These are phyloP conservation scores for Athetis lepigone DNA, from an alignment of 2,888 invertebrate genomes.

Conservation along the genomic window DNA sequence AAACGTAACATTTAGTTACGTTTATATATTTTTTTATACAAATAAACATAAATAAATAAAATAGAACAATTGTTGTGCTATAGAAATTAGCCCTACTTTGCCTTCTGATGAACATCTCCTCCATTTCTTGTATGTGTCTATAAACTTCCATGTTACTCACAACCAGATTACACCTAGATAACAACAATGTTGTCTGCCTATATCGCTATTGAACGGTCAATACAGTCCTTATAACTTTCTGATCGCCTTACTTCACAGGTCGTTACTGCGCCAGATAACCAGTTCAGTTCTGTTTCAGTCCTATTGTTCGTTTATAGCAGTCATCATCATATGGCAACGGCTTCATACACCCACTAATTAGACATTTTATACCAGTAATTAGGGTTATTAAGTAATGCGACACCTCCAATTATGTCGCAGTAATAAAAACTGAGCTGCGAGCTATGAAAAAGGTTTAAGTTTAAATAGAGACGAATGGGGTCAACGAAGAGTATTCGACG, in stretches of 20 bases:
- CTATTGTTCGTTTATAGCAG: background rate
- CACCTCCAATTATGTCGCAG: constrained; percentile 43
- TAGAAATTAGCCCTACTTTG: no score
- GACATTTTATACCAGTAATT: constrained; percentile 34
- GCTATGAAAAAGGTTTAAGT: constrained; percentile 50
- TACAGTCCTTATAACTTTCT: background rate
- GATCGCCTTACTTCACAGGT: background rate
- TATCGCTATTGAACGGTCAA: no score
- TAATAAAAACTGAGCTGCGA: constrained; percentile 48
- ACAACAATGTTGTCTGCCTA: no score
- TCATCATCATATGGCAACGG: constrained; percentile 4
- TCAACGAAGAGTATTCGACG: constrained; percentile 50
- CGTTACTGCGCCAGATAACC: background rate
- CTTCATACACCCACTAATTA: constrained; percentile 21
- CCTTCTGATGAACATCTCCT: no score
- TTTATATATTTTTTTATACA: no score
- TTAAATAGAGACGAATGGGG: constrained; percentile 56
- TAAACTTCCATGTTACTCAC: no score
- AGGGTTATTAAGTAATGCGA: constrained; percentile 39
- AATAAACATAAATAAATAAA: no score
- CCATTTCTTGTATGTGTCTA: no score
- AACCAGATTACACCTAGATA: no score
- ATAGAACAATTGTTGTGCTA: no score
- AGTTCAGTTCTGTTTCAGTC: background rate
- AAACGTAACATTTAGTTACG: background rate